Base-by-base conservation (phyloP, 2,888 invertebrate genomes). In the Macaria liturata region DNA sequence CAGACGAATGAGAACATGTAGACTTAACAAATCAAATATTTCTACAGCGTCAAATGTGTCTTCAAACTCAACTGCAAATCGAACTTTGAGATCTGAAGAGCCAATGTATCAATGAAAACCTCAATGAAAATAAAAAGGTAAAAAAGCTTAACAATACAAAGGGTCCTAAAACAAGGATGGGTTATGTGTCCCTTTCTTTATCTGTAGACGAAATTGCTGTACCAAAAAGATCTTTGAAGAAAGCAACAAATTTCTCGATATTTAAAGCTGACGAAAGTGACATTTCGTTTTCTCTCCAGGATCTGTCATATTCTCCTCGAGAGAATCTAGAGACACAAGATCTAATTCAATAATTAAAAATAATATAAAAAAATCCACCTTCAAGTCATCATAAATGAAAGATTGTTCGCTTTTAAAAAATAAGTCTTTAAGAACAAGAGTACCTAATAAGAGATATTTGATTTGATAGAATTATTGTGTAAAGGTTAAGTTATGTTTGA, bases 1-100 rank as follows among this genome's bases (percentile, higher is more conserved):
- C 20, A 66, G 74, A 3, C 64, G 68, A 7, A 9, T 74, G 3
- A 67, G 71, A 47, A 65, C 70, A 3, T 76, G 72, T 67, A 61
- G 71, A 40, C 4, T 43, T 6, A 20, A 65, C 54, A 20, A 20
- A 20, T 39, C 62, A 56, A 34, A 67, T 62, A 63, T 62, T 46
- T 46, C 43, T n/a, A 34, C 62, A 52, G 65, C 49, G 68, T 54
- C 54, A 60, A 57, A 43, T 65, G 53, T 4, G 46, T 54, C 20
- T n/a, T 8, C 7, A 61, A 67, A 59, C 30, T 45, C n/a, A 46
- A 60, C 60, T n/a, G 34, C 51, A 3, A 49, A 37, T 20, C 57
- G 44, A 46, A 61, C 53, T 9, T 49, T 61, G 9, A 57, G 66
- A 59, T 54, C 62, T 32, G 53, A 56, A 42, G 43, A 6, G 32